Evolutionary conservation across 2,797 vertebrate species (phyloP), one percentile per base, ranked within the genome.

Genomic region (Sciaenops ocellatus): DNA sequence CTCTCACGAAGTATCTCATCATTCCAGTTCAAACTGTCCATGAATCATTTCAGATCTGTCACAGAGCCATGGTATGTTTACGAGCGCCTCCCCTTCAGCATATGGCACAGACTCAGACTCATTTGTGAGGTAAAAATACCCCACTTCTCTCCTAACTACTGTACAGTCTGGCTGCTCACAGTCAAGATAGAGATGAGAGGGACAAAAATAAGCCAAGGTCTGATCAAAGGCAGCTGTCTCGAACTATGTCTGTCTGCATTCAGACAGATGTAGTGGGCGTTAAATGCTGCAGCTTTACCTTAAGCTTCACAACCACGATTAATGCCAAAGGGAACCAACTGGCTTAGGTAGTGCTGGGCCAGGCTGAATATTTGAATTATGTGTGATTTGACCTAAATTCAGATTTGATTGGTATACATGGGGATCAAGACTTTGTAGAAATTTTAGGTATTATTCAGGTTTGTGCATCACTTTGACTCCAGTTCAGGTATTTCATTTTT

Each of bases 221-320:
- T 66, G 74, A 80, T 85, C 78, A 85, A 78, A 87, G 76, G 81
- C 89, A 82, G 78, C 81, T 73, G 87, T 60, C 76, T 69, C 54
- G 3, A 30, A 48, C 62, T 59, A 15, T 70, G 54, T 48, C 59
- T 24, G 69, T 73, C 50, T 57, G 78, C 69, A 63, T 34, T 72
- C 47, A 80, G 50, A 72, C 68, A 78, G 64, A 75, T 71, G 71
- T 50, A 47, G 67, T 24, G 57, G 30, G 67, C 67, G 78, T 68
- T 71, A 70, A 75, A 59, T 47, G 67, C 56, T 73, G 73, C 67
- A 48, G 60, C 66, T 85, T 66, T 66, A 71, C 60, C 42, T 67
- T 42, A 12, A 59, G 60, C 70, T 65, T 66, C 56, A 28, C 1
- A 5, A 6, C 44, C 57, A 38, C 4, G 15, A 42, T 81, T 56